A percentile compares a stretch with the other conserved stretches of the same genome.
These are phyloP conservation scores for Phyllostomus hastatus DNA, from an alignment of 2,113 vertebrate genomes.

Conservation along the genomic window DNA sequence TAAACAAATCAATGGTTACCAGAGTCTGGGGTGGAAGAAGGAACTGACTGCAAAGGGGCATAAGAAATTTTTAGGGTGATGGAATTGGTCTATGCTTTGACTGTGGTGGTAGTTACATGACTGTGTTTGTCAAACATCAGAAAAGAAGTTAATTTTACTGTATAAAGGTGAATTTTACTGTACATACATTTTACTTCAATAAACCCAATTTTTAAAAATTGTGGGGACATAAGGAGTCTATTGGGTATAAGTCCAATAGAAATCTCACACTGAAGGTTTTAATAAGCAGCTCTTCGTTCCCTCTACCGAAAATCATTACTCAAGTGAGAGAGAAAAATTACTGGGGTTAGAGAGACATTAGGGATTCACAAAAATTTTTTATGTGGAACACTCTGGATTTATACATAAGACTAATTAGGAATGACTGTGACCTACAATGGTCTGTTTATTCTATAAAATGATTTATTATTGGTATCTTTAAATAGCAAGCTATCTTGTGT, in stretches of 20 bases:
- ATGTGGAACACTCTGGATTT: conserved; percentile 18
- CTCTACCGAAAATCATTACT: neutral
- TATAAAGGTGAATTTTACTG: neutral
- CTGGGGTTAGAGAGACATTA: neutral
- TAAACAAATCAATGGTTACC: neutral
- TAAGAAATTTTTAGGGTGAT: neutral
- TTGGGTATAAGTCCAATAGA: neutral
- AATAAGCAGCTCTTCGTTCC: neutral
- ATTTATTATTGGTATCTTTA: neutral
- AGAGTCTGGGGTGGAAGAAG: neutral
- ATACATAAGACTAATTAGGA: neutral
- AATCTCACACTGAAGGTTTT: neutral
- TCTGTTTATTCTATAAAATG: neutral
- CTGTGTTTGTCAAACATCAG: neutral
- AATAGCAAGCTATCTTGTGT: neutral
- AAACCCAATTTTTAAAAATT: neutral
- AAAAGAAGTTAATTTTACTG: neutral
- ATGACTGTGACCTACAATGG: neutral
- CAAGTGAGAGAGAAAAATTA: conserved; percentile 4
- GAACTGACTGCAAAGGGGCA: neutral
- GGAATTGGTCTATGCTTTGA: neutral
- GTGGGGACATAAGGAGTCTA: neutral
- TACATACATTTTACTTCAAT: neutral
- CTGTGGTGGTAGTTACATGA: neutral
- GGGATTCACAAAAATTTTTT: neutral